phyloP scores from a whole-genome alignment of 2,888 invertebrate genomes.

The Leucophenga maculata region DNA sequence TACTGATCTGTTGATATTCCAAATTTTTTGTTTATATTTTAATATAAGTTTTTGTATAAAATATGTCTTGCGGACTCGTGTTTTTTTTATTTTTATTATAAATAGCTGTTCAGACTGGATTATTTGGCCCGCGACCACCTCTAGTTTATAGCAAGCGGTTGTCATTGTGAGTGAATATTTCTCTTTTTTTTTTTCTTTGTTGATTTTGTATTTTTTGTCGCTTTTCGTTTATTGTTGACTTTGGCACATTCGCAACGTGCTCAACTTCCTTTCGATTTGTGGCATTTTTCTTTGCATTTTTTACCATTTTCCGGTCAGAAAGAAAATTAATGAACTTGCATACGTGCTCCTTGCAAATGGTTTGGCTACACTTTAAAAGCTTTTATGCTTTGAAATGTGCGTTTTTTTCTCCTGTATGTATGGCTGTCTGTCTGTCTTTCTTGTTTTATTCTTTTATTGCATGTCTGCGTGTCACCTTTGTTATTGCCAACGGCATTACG shows the following conservation, averaged over 20 bases:
- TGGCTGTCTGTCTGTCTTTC: constrained; percentile 10
- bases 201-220: background rate
- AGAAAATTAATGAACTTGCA: constrained; percentile 19
- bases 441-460: constrained; percentile 29
- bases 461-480: constrained; percentile 17
- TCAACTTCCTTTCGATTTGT: background rate
- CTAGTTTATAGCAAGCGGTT: too few relatives aligned
- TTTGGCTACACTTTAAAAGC: constrained; percentile 6
- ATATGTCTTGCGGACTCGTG: too few relatives aligned
- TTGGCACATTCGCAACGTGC: background rate
- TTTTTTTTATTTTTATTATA: too few relatives aligned
- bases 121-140: too few relatives aligned
- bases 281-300: constrained; percentile 10
- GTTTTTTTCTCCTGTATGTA: constrained; percentile 6
- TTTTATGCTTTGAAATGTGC: background rate
- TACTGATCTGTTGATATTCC: too few relatives aligned
- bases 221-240: background rate
- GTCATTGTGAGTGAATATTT: too few relatives aligned
- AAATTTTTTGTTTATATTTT: too few relatives aligned
- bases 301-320: background rate
- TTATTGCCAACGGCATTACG: constrained; percentile 36
- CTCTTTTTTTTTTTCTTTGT: too few relatives aligned
- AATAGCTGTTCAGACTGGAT: too few relatives aligned
- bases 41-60: too few relatives aligned
- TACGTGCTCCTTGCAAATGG: constrained; percentile 10